Base-by-base conservation (phyloP, 2,888 invertebrate genomes). In the Pristionchus arcanus region DNA sequence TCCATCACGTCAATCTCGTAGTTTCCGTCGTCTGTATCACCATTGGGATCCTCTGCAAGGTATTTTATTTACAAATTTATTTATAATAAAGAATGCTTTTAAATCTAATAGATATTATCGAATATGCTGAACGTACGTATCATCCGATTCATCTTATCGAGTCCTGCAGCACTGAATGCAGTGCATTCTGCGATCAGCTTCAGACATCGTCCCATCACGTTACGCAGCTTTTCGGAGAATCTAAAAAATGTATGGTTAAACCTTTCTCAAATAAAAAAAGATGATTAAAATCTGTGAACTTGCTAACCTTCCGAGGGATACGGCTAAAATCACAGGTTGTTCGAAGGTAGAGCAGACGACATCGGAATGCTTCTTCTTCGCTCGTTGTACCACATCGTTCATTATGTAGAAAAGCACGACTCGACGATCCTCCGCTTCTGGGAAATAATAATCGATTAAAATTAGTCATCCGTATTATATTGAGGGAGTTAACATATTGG, bases 361-460 rank as follows among this genome's bases (percentile, higher is more conserved):
- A 42, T 92, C 92, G 15, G 91, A 49, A 84, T 93, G 91, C 90
- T 95, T 94, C 81, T 91, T 90, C 86, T 92, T 93, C 53, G 93
- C 94, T 77, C 98, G 99, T 95, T 99, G 99, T 94, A 99, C 98
- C 34, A 99, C 98, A 96, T 99, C 99, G 96, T 99, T 99, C 59
- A 99, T 98, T 94, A 99, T 96, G 96, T 99, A 99, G 97, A 99
- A 97, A 94, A 98, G 97, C 28, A 98, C 98, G 90, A 99, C 96
- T 95, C 94, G 92, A 28, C 93, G 91, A 28, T 92, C 91, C n/a
- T 94, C 94, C 16, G 90, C 90, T 37, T 84, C 87, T 88, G 74
- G 31, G 71, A 19, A 31, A 13, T 9, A 81, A 81, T 4, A 34
- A 86, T 37, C 25, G 19, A 37, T 37, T 28, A 37, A 25, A 66